A percentile compares a stretch with the other conserved stretches of the same genome.
Conservation (phyloP, 2,888 invertebrate genomes). For the Thereva unica region DNA sequence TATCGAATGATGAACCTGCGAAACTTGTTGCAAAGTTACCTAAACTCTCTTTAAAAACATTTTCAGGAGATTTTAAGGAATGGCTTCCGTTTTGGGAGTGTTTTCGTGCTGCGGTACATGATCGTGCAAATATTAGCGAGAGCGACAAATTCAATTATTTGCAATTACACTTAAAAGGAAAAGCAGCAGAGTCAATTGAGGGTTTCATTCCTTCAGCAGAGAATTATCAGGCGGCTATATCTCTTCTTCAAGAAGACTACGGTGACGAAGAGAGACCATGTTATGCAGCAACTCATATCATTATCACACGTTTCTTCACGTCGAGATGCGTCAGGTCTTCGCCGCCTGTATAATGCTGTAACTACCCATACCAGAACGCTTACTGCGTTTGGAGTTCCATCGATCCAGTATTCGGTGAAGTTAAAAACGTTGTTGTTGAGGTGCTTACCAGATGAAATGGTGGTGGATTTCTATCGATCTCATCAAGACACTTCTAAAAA, state of each 20-base stretch:
- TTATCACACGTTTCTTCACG: conserved; percentile 1
- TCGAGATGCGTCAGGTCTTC: background rate
- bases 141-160: conserved; percentile 32
- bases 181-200: conserved; percentile 30
- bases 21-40: too few species aligned
- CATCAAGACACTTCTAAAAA: background rate
- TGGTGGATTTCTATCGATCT: background rate
- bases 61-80: too few species aligned
- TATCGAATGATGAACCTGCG: too few species aligned
- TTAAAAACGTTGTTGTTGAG: background rate
- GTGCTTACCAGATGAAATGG: background rate
- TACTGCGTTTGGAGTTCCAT: background rate
- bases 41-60: too few species aligned
- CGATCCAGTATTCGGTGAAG: background rate
- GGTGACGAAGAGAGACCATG: conserved; percentile 17
- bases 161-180: conserved; percentile 26
- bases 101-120: conserved; percentile 27
- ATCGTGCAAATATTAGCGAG: conserved; percentile 5
- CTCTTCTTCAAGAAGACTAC: conserved; percentile 33
- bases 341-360: background rate
- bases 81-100: conserved; percentile 35
- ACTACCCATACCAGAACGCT: background rate
- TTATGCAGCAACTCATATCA: conserved; percentile 12
- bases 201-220: conserved; percentile 31
- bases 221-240: conserved; percentile 26